Conservation (phyloP, 2,888 invertebrate species). For the Rutpela maculata region DNA sequence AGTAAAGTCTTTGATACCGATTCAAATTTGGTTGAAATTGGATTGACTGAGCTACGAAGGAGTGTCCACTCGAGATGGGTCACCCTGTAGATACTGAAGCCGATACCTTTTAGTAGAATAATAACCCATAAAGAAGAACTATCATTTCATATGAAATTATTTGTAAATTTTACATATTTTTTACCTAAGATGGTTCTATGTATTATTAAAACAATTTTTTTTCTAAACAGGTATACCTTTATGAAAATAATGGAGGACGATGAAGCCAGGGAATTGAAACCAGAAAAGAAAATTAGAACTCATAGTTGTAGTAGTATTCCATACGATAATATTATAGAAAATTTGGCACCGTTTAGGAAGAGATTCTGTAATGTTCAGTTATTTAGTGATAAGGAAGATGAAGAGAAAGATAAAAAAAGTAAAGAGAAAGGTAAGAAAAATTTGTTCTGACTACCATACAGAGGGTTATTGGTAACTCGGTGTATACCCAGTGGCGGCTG, state of each 20-base stretch:
- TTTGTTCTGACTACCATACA: too few relatives aligned
- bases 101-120: too few relatives aligned
- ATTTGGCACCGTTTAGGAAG: constrained; percentile 72
- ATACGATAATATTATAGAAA: constrained; percentile 72
- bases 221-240: constrained; percentile 65
- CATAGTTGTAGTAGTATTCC: constrained; percentile 73
- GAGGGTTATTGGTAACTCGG: too few relatives aligned
- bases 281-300: constrained; percentile 69
- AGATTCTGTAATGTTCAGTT: constrained; percentile 71
- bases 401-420: constrained; percentile 47
- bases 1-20: too few relatives aligned
- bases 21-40: too few relatives aligned
- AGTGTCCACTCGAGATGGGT: too few relatives aligned
- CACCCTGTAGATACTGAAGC: too few relatives aligned
- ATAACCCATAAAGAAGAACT: too few relatives aligned
- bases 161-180: too few relatives aligned
- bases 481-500: too few relatives aligned
- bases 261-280: constrained; percentile 53
- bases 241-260: constrained; percentile 68
- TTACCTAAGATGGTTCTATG: background rate
- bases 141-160: too few relatives aligned
- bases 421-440: constrained; percentile 49
- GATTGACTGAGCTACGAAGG: too few relatives aligned
- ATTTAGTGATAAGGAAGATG: constrained; percentile 66
- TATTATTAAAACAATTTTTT: background rate